Percentiles rank a stretch among this genome's conserved stretches.
These are phyloP conservation scores for Colius striatus DNA, from an alignment of 2,113 vertebrate genomes.

Conservation along the genomic window DNA sequence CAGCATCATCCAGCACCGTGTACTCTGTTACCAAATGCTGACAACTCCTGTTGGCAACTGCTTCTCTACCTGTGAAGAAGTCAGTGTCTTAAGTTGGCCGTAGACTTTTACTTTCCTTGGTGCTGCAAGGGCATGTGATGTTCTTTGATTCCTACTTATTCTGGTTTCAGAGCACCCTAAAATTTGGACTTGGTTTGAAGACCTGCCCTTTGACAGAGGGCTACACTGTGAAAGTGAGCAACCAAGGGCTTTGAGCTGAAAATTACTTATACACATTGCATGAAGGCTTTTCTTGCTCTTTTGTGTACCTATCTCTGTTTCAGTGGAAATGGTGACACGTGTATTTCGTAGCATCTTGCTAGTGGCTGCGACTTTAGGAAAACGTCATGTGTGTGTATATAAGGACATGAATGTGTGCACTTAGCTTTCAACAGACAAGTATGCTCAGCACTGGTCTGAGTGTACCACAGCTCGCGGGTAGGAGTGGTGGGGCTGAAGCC, in stretches of 20 bases:
- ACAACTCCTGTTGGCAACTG: background rate
- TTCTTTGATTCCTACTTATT: background rate
- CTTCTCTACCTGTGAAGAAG: background rate
- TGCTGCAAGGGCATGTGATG: background rate
- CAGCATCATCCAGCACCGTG: background rate
- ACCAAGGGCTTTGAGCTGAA: background rate
- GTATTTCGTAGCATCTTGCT: background rate
- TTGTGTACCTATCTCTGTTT: background rate
- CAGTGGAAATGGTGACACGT: background rate
- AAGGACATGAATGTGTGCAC: accelerated
- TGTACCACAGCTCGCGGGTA: background rate
- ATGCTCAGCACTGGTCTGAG: background rate
- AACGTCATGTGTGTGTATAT: accelerated
- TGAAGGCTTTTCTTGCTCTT: background rate
- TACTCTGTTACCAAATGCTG: background rate
- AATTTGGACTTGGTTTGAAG: background rate
- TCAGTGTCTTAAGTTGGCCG: background rate
- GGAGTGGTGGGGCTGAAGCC: background rate
- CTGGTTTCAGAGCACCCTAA: background rate
- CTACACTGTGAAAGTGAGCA: background rate
- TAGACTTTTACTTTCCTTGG: background rate
- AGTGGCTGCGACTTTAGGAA: background rate
- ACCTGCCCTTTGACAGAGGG: background rate
- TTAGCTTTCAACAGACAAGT: background rate
- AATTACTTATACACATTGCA: background rate